Conservation (phyloP, 1,140 invertebrate species). For the Armadillidium nasatum region DNA sequence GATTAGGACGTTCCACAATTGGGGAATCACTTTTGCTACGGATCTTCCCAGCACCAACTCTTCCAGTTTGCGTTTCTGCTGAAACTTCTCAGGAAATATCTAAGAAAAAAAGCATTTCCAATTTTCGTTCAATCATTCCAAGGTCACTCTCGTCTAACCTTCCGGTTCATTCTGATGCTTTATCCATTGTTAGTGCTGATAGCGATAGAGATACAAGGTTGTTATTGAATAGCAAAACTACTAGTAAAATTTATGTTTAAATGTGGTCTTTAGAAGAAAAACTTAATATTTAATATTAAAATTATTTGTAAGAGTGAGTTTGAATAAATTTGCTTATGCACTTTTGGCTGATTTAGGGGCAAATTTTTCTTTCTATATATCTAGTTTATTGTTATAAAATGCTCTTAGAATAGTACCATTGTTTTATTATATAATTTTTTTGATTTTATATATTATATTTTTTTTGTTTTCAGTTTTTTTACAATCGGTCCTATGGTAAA, state of each 20-base stretch:
- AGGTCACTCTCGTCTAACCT: conserved; percentile 82
- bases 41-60: conserved; percentile 68
- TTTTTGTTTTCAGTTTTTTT: conserved; percentile 18
- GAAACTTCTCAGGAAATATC: conserved; percentile 29
- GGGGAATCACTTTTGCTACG: conserved; percentile 72
- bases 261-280: too few species aligned
- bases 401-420: too few species aligned
- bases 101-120: conserved; percentile 47
- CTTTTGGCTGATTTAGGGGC: too few species aligned
- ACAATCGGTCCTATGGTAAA: conserved; percentile 29
- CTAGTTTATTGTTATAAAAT: too few species aligned
- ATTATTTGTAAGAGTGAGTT: too few species aligned
- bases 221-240: background rate
- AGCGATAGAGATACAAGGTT: conserved; percentile 37
- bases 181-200: conserved; percentile 38
- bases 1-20: conserved; percentile 77
- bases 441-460: too few species aligned
- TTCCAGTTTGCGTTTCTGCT: conserved; percentile 50
- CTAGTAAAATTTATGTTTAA: too few species aligned
- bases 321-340: too few species aligned
- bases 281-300: too few species aligned
- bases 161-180: conserved; percentile 55
- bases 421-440: too few species aligned
- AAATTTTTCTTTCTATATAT: too few species aligned
- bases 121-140: conserved; percentile 75